Conservation (phyloP, 1,140 invertebrate genomes). For the Drosophila tani region DNA sequence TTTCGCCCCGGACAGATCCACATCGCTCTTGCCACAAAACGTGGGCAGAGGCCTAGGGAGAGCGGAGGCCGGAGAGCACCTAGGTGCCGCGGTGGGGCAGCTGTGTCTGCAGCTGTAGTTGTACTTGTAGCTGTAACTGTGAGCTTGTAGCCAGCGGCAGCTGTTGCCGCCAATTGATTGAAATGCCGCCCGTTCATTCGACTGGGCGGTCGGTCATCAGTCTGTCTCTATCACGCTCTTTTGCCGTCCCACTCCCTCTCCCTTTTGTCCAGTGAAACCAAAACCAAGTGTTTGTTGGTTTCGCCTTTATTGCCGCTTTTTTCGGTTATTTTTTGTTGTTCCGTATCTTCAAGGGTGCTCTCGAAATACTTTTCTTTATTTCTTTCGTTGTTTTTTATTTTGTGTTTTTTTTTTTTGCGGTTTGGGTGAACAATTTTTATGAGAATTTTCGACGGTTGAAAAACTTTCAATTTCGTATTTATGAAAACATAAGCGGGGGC, state of each 20-base stretch:
- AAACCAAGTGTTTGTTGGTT: slow-evolving; percentile 26
- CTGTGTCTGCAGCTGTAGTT: slow-evolving; percentile 6
- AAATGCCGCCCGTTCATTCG: slow-evolving; percentile 67
- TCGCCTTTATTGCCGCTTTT: slow-evolving; percentile 21
- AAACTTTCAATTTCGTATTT: slow-evolving; percentile 80
- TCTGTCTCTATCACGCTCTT: slow-evolving; percentile 7
- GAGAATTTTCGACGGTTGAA: slow-evolving; percentile 75
- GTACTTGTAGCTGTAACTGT: not conserved
- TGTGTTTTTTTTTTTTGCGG: slow-evolving; percentile 40
- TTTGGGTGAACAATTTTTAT: slow-evolving; percentile 78
- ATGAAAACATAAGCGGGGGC: slow-evolving; percentile 62
- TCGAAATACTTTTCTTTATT: slow-evolving; percentile 55
- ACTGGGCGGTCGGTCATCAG: slow-evolving; percentile 42
- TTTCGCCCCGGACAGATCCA: slow-evolving; percentile 56
- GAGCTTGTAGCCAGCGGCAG: slow-evolving; percentile 50
- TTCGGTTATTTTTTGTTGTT: slow-evolving; percentile 42
- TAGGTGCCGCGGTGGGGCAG: slow-evolving; percentile 18
- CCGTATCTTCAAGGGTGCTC: slow-evolving; percentile 71
- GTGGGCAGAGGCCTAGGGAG: slow-evolving; percentile 43
- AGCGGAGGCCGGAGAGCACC: not conserved
- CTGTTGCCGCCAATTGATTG: slow-evolving; percentile 41
- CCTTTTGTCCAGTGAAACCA: not conserved
- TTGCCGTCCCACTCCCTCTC: not conserved
- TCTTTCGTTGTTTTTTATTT: slow-evolving; percentile 8
- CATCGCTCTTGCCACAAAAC: slow-evolving; percentile 57